Percentiles rank a stretch among this genome's conserved stretches.
These are phyloP conservation scores for Ceratoteleas bidentatus DNA, from an alignment of 1,140 invertebrate genomes.

Conservation along the genomic window DNA sequence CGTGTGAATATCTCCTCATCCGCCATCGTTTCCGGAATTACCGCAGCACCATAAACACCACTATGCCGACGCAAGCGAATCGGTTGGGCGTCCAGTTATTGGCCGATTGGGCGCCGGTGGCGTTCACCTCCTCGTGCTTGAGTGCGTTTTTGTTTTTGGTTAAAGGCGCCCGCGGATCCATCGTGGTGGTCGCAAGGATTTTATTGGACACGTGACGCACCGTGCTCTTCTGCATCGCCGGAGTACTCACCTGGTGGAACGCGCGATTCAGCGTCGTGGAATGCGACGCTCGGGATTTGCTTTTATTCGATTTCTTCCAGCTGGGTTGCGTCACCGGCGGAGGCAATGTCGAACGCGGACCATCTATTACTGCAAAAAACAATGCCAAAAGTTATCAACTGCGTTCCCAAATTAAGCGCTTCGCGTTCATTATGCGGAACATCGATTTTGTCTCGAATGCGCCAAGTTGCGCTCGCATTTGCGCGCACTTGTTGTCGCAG, in stretches of 20 bases:
- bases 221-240: slow-evolving; percentile 76
- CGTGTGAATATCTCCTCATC: no score
- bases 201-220: slow-evolving; percentile 69
- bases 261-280: slow-evolving; percentile 70
- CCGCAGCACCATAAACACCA: slow-evolving; percentile 67
- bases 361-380: slow-evolving; percentile 81
- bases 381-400: slow-evolving; percentile 59
- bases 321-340: slow-evolving; percentile 82
- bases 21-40: no score
- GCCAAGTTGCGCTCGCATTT: no score
- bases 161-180: slow-evolving; percentile 73
- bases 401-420: slow-evolving; percentile 31
- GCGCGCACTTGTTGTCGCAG: no score
- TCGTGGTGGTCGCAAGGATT: slow-evolving; percentile 80
- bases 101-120: slow-evolving; percentile 52
- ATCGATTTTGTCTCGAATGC: no score
- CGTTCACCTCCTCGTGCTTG: slow-evolving; percentile 72
- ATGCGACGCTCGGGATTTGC: slow-evolving; percentile 68
- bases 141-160: slow-evolving; percentile 75
- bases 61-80: slow-evolving; percentile 64
- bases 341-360: slow-evolving; percentile 79
- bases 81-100: slow-evolving; percentile 34
- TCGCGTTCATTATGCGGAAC: slow-evolving; percentile 38
- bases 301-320: slow-evolving; percentile 70
- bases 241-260: slow-evolving; percentile 75